Percentiles rank a stretch among this genome's conserved stretches.
Evolutionary conservation across 2,888 invertebrate species (phyloP).

Genomic region (Melipona bicolor): DNA sequence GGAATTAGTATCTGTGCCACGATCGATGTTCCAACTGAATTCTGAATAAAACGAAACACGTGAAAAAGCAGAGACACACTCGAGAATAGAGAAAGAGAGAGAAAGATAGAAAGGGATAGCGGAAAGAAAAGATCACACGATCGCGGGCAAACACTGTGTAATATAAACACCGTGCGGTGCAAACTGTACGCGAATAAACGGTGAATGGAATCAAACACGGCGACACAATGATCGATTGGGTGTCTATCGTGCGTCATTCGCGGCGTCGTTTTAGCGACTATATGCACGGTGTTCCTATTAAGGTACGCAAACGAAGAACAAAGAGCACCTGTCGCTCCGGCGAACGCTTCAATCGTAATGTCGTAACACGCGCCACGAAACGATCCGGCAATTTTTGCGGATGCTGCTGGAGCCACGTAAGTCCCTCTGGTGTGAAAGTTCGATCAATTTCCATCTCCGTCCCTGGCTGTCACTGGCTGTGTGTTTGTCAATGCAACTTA

Average conservation of each 20-base stretch:
- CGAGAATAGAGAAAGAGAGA: not conserved
- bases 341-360: conserved; percentile 39
- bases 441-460: not conserved
- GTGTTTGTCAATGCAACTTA: not conserved
- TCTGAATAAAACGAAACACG: not conserved
- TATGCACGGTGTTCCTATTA: conserved; percentile 88
- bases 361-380: conserved; percentile 20
- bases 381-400: conserved; percentile 55
- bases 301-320: conserved; percentile 87
- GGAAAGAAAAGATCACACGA: not conserved
- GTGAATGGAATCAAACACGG: conserved; percentile 7
- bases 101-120: not conserved
- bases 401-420: conserved; percentile 76
- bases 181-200: conserved; percentile 11
- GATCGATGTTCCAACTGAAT: not conserved
- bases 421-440: conserved; percentile 42
- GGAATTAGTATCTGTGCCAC: no score
- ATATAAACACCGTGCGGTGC: not conserved
- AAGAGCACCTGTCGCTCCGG: conserved; percentile 67
- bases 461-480: not conserved
- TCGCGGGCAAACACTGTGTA: not conserved
- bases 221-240: conserved; percentile 90
- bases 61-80: not conserved
- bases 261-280: conserved; percentile 90
- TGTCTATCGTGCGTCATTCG: conserved; percentile 90